These are phyloP conservation scores for Lates japonicus DNA, from an alignment of 2,797 vertebrate species.

Conservation along the genomic window DNA sequence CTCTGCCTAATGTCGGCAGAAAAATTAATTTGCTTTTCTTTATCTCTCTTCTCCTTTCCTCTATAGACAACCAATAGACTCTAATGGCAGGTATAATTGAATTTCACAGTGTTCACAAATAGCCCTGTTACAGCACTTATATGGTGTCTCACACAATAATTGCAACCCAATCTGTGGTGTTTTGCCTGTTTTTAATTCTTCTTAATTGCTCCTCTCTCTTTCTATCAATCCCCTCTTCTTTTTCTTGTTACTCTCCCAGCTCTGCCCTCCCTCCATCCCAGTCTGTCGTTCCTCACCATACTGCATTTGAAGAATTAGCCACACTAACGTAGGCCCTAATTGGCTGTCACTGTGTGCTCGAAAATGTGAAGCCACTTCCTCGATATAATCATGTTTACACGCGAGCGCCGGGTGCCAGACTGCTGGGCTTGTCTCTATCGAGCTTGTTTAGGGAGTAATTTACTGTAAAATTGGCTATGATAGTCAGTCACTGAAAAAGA, in stretches of 20 bases:
- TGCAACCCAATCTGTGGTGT: conserved; percentile 77
- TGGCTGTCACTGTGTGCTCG: conserved; percentile 82
- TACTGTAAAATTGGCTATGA: conserved; percentile 86
- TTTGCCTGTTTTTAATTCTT: conserved; percentile 55
- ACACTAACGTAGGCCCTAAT: conserved; percentile 81
- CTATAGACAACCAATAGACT: conserved; percentile 55
- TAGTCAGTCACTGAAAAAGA: conserved; percentile 70
- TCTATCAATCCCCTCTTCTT: conserved; percentile 45
- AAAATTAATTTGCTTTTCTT: conserved; percentile 47
- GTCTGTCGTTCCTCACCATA: conserved; percentile 50
- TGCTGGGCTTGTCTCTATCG: conserved; percentile 76
- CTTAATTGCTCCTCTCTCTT: conserved; percentile 79
- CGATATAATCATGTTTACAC: conserved; percentile 85
- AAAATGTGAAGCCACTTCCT: conserved; percentile 81
- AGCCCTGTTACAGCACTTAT: conserved; percentile 72
- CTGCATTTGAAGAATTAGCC: conserved; percentile 83
- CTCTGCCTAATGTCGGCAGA: conserved; percentile 33
- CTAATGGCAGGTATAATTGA: conserved; percentile 76
- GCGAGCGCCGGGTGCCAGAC: conserved; percentile 75
- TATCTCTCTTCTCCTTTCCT: conserved; percentile 4
- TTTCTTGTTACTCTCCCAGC: conserved; percentile 3
- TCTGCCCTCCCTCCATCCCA: conserved; percentile 55
- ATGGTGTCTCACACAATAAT: conserved; percentile 75
- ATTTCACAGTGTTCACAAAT: conserved; percentile 68
- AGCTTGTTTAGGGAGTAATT: conserved; percentile 84